Evolutionary conservation across 2,888 invertebrate species (phyloP).

Genomic region (Tineola bisselliella): DNA sequence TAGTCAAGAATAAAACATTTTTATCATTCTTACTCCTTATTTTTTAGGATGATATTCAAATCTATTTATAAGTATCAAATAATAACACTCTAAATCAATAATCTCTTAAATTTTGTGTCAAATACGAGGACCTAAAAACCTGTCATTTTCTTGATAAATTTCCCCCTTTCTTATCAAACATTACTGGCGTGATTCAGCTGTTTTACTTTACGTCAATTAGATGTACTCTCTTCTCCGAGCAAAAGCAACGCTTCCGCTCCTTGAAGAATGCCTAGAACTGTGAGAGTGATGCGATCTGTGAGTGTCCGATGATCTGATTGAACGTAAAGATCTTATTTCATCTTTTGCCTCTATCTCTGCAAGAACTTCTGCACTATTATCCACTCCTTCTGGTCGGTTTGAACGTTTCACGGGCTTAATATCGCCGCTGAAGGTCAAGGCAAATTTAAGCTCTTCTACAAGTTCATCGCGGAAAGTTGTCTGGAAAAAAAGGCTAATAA

Average conservation of each 20-base stretch:
- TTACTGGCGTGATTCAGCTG: neutral
- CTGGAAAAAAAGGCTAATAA: slow-evolving; percentile 44
- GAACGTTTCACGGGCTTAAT: slow-evolving; percentile 68
- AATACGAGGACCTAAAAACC: neutral
- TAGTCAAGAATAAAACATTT: neutral
- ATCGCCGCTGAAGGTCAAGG: slow-evolving; percentile 69
- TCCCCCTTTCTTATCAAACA: neutral
- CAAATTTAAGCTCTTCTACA: slow-evolving; percentile 72
- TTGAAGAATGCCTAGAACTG: slow-evolving; percentile 44
- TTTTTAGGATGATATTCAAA: neutral
- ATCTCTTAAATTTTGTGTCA: neutral
- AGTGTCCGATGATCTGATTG: slow-evolving; percentile 37
- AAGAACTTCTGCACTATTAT: slow-evolving; percentile 34
- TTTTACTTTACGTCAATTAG: slow-evolving; percentile 18
- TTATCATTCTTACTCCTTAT: no score
- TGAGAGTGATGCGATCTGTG: slow-evolving; percentile 45
- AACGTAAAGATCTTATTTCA: slow-evolving; percentile 39
- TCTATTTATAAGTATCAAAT: neutral
- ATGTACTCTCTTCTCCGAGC: slow-evolving; percentile 42
- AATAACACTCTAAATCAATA: neutral
- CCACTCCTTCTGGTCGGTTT: slow-evolving; percentile 28
- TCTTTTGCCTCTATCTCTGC: slow-evolving; percentile 38
- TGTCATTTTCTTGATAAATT: slow-evolving; percentile 1
- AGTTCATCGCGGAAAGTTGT: slow-evolving; percentile 69
- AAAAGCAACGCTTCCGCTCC: slow-evolving; percentile 47